These are phyloP conservation scores for Drosophila bocki DNA, from an alignment of 1,140 invertebrate species.

Conservation along the genomic window DNA sequence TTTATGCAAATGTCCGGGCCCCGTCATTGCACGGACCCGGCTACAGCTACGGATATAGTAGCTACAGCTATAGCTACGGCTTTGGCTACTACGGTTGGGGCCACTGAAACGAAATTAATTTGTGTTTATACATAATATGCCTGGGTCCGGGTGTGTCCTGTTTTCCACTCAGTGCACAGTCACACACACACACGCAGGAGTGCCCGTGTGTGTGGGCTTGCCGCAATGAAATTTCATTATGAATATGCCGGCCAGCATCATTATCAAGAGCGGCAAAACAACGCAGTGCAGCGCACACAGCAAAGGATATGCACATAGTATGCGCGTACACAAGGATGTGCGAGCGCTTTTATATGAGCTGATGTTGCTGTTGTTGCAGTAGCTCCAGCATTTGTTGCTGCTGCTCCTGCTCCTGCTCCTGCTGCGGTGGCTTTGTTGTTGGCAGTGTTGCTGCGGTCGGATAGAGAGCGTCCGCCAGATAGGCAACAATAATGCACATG, in stretches of 20 bases:
- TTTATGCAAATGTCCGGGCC: conserved; percentile 83
- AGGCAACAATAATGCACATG: conserved; percentile 81
- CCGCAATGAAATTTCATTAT: conserved; percentile 82
- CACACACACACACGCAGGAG: conserved; percentile 14
- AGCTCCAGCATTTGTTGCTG: conserved; percentile 28
- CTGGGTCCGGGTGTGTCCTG: conserved; percentile 56
- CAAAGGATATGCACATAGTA: conserved; percentile 72
- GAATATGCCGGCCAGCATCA: conserved; percentile 81
- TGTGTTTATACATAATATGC: conserved; percentile 85
- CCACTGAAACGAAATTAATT: conserved; percentile 85
- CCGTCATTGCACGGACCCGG: conserved; percentile 69
- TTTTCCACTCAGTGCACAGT: conserved; percentile 61
- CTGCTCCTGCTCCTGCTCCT: conserved; percentile 42
- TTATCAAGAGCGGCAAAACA: conserved; percentile 81
- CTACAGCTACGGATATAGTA: conserved; percentile 36
- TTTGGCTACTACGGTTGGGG: conserved; percentile 75
- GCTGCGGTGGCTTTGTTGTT: conserved; percentile 79
- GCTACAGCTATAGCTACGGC: conserved; percentile 34
- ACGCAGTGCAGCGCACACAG: conserved; percentile 72
- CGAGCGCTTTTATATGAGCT: conserved; percentile 78
- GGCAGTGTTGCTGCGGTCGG: conserved; percentile 77
- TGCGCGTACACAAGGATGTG: conserved; percentile 62
- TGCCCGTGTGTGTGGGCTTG: conserved; percentile 49
- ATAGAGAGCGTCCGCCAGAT: conserved; percentile 79
- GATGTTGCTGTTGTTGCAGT: conserved; percentile 16